Evolutionary conservation across 1,140 invertebrate species (phyloP), one percentile per base, ranked within the genome.

Genomic region (Stegodyphus mimosarum): DNA sequence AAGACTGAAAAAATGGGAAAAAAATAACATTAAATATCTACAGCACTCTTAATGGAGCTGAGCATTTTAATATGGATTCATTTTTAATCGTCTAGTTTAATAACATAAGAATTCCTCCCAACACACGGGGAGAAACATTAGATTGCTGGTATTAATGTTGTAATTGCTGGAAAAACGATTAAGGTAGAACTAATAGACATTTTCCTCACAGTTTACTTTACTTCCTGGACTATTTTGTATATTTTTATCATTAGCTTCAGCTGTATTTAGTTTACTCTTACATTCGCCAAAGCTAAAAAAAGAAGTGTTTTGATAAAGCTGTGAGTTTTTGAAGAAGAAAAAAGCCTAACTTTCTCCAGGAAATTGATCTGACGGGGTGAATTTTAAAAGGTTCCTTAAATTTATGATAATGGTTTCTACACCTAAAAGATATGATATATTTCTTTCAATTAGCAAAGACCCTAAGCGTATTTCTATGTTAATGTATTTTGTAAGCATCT

Each of bases 361-460:
- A 84, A 83, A 83, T 83, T 83, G 81, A 84, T 84, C 72, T 67
- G 17, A 84, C 80, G 80, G 81, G 81, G 81, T 84, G 81, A 84
- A 84, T 84, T 84, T 84, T 84, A 84, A 84, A 84, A 84, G 81
- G 81, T 84, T 76, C 72, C 81, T 84, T 84, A 84, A 84, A 84
- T 84, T 84, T 84, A 84, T 84, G 81, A 84, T 84, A 84, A 84
- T 84, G 81, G 81, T 84, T 84, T 74, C 81, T 84, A 84, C 81
- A 84, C 73, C 81, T 84, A 69, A 75, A 84, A 84, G 81, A 84
- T 84, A 84, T 84, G 81, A 84, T 84, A 84, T 84, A 84, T 84
- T 84, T 76, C 81, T 84, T 84, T 84, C 81, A 84, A 84, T 84
- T 84, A 84, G 81, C 80, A 83, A 83, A 52, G 71, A 74, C 50